Conservation (phyloP, 2,113 vertebrate genomes). For the Neogobius melanostomus region DNA sequence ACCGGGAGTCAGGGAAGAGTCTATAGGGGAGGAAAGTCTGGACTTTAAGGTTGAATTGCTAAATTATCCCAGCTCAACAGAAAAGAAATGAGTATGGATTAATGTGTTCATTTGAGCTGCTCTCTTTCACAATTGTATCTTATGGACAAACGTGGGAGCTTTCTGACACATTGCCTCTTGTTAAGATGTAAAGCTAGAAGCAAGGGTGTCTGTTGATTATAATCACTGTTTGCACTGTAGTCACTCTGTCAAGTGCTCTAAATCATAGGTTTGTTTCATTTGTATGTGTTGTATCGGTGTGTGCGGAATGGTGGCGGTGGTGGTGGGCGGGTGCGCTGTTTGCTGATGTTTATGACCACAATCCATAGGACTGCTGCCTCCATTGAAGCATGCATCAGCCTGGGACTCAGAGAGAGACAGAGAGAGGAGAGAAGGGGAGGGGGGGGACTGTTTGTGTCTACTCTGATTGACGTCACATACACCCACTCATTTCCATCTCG, state of each 20-base stretch:
- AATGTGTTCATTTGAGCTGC: no score
- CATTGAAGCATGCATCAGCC: constrained; percentile 60
- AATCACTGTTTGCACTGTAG: background rate
- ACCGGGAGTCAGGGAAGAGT: no score
- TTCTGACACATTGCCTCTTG: background rate
- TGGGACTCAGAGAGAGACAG: constrained; percentile 26
- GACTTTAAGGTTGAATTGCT: no score
- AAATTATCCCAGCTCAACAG: no score
- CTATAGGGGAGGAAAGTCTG: no score
- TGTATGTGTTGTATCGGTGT: constrained; percentile 2
- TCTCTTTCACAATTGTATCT: no score
- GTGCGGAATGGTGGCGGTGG: background rate
- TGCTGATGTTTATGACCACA: constrained; percentile 42
- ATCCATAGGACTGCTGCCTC: constrained; percentile 45
- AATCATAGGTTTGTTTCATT: background rate
- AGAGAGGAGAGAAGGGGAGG: constrained; percentile 23
- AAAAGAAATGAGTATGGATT: no score
- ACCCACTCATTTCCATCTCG: constrained; percentile 76
- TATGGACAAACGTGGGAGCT: background rate
- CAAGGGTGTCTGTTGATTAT: background rate
- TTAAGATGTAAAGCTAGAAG: background rate
- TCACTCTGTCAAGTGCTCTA: constrained; percentile 17
- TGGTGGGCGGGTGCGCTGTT: background rate
- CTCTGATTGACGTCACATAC: constrained; percentile 77
- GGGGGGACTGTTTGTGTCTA: constrained; percentile 43